Conservation (phyloP, 2,888 invertebrate species). For the Scelioninae gen. 1 region DNA sequence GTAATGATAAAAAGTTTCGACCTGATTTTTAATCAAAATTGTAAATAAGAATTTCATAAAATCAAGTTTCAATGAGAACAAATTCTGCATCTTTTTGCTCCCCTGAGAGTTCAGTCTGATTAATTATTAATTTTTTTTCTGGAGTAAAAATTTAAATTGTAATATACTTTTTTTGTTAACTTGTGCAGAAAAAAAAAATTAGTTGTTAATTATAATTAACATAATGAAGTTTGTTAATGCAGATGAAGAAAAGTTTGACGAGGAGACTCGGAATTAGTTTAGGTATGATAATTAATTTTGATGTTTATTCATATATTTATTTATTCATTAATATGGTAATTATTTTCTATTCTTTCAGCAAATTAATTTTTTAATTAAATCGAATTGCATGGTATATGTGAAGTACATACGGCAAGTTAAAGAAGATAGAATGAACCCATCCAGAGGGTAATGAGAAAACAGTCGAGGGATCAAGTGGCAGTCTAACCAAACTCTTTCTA, state of each 20-base stretch:
- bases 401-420: conserved; percentile 44
- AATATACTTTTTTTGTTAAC: no score
- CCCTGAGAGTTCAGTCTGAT: no score
- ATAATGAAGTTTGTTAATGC: no score
- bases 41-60: conserved; percentile 9
- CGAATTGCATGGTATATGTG: conserved; percentile 1
- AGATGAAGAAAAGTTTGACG: no score
- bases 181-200: no score
- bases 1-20: background rate
- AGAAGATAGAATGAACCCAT: conserved; percentile 40
- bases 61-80: background rate
- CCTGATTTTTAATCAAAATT: conserved; percentile 10
- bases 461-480: conserved; percentile 43
- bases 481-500: conserved; percentile 49
- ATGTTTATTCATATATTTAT: no score
- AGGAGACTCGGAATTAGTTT: no score
- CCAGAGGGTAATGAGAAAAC: conserved; percentile 43
- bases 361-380: conserved; percentile 22
- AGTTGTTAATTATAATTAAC: no score
- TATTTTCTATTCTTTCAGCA: background rate
- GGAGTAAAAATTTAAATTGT: no score
- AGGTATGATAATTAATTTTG: no score
- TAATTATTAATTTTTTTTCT: no score
- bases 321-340: background rate
- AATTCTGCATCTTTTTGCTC: no score